These are phyloP conservation scores for Quadriops clusia DNA, from an alignment of 2,888 invertebrate species.

Conservation along the genomic window DNA sequence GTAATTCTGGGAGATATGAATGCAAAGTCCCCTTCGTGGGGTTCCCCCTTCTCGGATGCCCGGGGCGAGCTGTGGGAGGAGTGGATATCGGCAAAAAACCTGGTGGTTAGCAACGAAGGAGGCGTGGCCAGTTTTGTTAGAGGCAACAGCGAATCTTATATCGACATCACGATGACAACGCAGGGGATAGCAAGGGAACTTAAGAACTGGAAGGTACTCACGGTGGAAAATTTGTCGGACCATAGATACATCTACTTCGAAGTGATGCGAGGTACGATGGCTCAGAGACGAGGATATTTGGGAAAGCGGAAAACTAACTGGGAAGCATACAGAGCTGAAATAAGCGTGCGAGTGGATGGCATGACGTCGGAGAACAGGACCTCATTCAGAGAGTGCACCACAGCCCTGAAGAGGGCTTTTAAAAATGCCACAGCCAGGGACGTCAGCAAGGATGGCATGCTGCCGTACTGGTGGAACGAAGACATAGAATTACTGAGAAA, in stretches of 20 bases:
- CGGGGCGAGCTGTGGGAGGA: constrained; percentile 12
- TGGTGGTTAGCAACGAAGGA: constrained; percentile 10
- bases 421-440: neutral
- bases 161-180: constrained; percentile 11
- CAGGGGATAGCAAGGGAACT: constrained; percentile 1
- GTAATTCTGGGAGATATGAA: constrained; percentile 11
- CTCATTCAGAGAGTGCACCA: constrained; percentile 1
- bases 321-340: neutral
- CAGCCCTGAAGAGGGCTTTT: neutral
- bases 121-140: constrained; percentile 14
- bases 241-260: constrained; percentile 7
- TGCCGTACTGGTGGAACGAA: constrained; percentile 2
- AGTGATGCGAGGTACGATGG: neutral
- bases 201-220: constrained; percentile 6
- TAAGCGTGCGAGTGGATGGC: neutral
- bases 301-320: constrained; percentile 1
- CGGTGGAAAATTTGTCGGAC: constrained; percentile 2
- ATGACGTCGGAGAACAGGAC: constrained; percentile 1
- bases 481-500: too few relatives aligned
- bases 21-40: constrained; percentile 12
- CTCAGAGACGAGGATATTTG: constrained; percentile 1
- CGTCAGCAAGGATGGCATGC: neutral
- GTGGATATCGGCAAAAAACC: constrained; percentile 12
- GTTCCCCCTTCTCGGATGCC: constrained; percentile 7
- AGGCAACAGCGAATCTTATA: constrained; percentile 7